Conservation (phyloP, 2,888 invertebrate genomes). For the Caprella mutica region DNA sequence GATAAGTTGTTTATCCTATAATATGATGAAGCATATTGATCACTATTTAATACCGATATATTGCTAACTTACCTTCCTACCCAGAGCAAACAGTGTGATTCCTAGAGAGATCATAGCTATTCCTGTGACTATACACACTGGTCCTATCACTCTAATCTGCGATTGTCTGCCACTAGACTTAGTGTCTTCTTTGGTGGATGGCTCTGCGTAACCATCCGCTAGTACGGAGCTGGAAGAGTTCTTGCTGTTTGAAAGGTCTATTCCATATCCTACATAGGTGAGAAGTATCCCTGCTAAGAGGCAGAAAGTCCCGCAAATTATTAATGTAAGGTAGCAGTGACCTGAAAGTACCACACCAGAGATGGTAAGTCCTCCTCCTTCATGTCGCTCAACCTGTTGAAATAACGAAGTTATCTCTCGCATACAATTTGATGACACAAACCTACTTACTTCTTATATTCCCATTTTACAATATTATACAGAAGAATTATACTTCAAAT, state of each 20-base stretch:
- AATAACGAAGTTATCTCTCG: constrained; percentile 36
- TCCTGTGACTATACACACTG: constrained; percentile 15
- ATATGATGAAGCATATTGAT: too few species aligned
- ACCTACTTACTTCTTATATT: too few species aligned
- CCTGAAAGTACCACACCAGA: constrained; percentile 64
- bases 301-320: constrained; percentile 63
- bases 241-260: too few species aligned
- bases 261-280: constrained; percentile 60
- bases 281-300: constrained; percentile 62
- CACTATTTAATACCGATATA: too few species aligned
- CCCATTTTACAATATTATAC: too few species aligned
- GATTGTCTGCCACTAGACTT: too few species aligned
- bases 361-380: constrained; percentile 62
- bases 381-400: constrained; percentile 61
- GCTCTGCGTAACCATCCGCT: too few species aligned
- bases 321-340: constrained; percentile 63
- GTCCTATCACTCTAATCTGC: constrained; percentile 24
- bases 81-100: constrained; percentile 13
- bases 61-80: constrained; percentile 14
- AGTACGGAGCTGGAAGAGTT: too few species aligned
- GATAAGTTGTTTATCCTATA: too few species aligned
- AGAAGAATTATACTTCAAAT: too few species aligned
- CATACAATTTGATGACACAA: too few species aligned
- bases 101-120: constrained; percentile 22
- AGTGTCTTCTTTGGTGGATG: too few species aligned